These are phyloP conservation scores for Neotoma lepida DNA, from an alignment of 2,113 vertebrate genomes.

Conservation along the genomic window DNA sequence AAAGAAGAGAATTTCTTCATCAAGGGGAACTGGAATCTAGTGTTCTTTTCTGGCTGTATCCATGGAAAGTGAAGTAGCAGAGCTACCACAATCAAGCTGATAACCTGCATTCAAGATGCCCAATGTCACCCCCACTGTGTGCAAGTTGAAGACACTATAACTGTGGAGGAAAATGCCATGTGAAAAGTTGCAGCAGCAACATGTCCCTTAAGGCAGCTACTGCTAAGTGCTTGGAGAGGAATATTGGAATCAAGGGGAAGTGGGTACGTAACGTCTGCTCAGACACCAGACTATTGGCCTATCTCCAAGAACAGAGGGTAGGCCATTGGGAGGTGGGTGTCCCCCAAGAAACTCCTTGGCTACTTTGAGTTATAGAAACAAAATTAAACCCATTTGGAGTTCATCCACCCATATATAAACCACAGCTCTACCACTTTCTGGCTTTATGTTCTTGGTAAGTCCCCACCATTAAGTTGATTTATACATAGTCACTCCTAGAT, in stretches of 20 bases:
- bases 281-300: neutral
- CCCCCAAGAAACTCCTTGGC: neutral
- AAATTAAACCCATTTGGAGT: neutral
- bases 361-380: neutral
- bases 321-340: neutral
- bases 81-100: neutral
- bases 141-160: neutral
- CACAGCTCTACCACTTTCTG: neutral
- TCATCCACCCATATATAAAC: neutral
- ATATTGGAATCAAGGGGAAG: neutral
- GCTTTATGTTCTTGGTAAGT: neutral
- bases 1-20: neutral
- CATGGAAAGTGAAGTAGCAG: neutral
- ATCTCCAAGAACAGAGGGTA: neutral
- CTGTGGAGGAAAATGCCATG: rapidly evolving
- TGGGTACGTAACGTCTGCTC: neutral
- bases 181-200: neutral
- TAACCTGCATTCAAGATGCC: neutral
- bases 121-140: neutral
- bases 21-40: neutral
- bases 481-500: neutral
- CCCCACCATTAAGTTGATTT: neutral
- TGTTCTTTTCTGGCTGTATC: neutral
- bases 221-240: neutral
- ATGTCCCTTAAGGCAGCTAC: neutral